A percentile compares a stretch with the other conserved stretches of the same genome.
phyloP scores from a whole-genome alignment of 2,797 vertebrate genomes.

The Acipenser transmontanus region DNA sequence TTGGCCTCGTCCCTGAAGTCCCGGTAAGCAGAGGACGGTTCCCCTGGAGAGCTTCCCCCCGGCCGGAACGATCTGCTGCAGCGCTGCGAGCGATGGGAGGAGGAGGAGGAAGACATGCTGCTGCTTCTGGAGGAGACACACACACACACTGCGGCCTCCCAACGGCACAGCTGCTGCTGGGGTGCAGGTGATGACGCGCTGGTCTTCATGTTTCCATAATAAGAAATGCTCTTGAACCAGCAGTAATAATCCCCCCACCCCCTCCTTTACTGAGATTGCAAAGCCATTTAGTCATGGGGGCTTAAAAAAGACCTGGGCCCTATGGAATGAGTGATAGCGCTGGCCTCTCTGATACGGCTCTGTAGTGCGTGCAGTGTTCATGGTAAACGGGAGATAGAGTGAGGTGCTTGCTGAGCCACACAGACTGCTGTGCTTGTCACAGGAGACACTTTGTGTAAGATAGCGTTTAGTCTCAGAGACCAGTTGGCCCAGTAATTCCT shows the following conservation, averaged over 20 bases:
- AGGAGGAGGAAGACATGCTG: conserved; percentile 45
- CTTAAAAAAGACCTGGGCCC: background rate
- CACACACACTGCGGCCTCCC: conserved; percentile 8
- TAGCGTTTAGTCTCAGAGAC: too few species aligned
- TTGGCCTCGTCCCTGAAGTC: conserved; percentile 29
- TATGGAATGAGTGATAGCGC: conserved; percentile 11
- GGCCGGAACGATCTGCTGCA: conserved; percentile 52
- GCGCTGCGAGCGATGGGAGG: conserved; percentile 45
- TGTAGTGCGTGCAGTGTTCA: too few species aligned
- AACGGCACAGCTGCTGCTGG: background rate
- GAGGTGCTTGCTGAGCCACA: too few species aligned
- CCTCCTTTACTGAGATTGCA: too few species aligned
- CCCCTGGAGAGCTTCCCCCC: conserved; percentile 37
- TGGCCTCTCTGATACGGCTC: conserved; percentile 5
- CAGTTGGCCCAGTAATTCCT: too few species aligned
- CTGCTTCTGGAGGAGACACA: conserved; percentile 6
- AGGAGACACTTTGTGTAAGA: too few species aligned
- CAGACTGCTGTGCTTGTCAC: too few species aligned
- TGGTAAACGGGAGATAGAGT: too few species aligned
- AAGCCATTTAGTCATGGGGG: too few species aligned
- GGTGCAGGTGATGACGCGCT: conserved; percentile 3
- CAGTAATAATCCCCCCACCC: background rate
- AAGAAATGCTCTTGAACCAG: conserved; percentile 3
- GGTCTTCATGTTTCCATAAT: conserved; percentile 2
- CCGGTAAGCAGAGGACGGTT: conserved; percentile 46